phyloP scores from a whole-genome alignment of 2,113 vertebrate genomes.

The Etheostoma spectabile region DNA sequence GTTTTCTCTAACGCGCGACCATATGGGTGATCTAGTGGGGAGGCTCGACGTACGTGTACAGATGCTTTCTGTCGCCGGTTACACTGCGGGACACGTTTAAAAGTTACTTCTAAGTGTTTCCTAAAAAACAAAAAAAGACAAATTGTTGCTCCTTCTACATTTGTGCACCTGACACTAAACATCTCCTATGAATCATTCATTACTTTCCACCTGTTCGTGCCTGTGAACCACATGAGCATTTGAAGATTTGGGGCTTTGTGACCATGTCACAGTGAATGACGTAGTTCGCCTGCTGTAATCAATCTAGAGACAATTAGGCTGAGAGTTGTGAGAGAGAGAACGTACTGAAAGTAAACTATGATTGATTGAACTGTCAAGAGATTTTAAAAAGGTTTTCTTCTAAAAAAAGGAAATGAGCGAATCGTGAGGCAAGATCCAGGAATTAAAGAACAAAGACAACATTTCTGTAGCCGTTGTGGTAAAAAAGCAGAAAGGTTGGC shows the following conservation, averaged over 20 bases:
- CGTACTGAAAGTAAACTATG: background rate
- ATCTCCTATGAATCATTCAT: background rate
- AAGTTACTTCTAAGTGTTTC: background rate
- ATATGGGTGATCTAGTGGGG: slow-evolving; percentile 20
- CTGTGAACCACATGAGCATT: background rate
- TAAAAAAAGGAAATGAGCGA: background rate
- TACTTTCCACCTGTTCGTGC: background rate
- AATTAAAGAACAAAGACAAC: background rate
- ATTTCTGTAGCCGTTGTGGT: background rate
- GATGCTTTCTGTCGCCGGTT: slow-evolving; percentile 38
- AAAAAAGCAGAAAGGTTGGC: too few species aligned
- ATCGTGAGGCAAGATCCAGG: background rate
- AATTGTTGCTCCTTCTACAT: background rate
- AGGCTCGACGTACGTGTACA: slow-evolving; percentile 12
- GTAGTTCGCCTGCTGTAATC: slow-evolving; percentile 8
- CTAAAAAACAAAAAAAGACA: background rate
- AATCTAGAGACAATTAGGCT: slow-evolving; percentile 13
- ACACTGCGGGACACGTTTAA: slow-evolving; percentile 8
- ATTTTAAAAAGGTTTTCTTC: background rate
- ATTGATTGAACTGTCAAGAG: background rate
- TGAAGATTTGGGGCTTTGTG: background rate
- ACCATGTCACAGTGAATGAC: background rate
- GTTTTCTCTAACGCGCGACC: slow-evolving; percentile 23
- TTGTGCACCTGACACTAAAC: background rate
- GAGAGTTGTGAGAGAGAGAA: background rate